Evolutionary conservation across 2,113 vertebrate genomes (phyloP).

Genomic region (Bos indicus): DNA sequence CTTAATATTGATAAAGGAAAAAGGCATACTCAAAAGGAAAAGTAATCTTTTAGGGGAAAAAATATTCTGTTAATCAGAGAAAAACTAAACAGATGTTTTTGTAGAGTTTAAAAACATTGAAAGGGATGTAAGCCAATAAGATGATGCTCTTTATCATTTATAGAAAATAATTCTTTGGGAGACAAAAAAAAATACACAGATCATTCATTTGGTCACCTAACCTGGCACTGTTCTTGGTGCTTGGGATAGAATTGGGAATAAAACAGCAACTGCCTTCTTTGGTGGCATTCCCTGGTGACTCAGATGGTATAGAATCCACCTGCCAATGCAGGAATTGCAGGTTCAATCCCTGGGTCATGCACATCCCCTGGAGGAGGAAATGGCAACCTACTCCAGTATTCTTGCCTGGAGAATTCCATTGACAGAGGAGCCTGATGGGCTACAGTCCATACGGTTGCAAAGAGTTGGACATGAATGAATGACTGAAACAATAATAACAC

Average conservation of each 20-base stretch:
- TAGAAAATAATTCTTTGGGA: background rate
- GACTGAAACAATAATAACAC: background rate
- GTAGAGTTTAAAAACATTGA: background rate
- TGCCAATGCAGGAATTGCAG: background rate
- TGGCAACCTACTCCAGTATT: background rate
- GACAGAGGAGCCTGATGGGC: background rate
- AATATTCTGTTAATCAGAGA: conserved; percentile 32
- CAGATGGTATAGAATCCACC: background rate
- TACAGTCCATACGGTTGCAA: background rate
- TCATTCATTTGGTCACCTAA: background rate
- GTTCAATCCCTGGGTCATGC: background rate
- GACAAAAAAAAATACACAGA: background rate
- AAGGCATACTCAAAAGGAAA: background rate
- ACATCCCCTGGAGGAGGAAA: background rate
- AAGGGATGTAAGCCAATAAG: background rate
- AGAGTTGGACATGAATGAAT: background rate
- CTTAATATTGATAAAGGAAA: background rate
- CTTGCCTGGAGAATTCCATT: background rate
- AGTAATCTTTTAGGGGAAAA: background rate
- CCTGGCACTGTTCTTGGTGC: background rate
- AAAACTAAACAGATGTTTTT: conserved; percentile 18
- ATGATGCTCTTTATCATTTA: background rate
- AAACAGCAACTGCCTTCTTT: background rate
- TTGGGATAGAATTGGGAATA: background rate
- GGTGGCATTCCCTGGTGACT: background rate